Evolutionary conservation across 1,140 invertebrate species (phyloP), one percentile per base, ranked within the genome.

Genomic region (Riptortus pedestris): DNA sequence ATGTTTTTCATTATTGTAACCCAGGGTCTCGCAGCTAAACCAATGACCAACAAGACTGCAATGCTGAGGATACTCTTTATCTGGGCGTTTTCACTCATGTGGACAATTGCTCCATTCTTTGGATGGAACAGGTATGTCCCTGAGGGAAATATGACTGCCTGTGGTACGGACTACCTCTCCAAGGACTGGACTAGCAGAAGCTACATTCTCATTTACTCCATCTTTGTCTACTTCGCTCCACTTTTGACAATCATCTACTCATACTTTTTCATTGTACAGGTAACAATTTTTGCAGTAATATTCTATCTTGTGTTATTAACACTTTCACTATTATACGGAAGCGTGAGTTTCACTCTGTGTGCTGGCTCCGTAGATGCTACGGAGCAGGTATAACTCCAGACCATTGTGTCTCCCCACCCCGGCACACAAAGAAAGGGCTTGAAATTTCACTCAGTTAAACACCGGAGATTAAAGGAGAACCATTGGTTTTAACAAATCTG

Each of bases 61-160:
- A 72, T 88, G 18, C 62, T 86, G 1, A 79, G 83, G 69, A 83
- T 91, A 62, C 51, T 87, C 0, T 72, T 80, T 7, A 80, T 90
- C 16, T 93, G 88, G 88, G 28, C 73, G 2, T 83, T 84, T 71
- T 79, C 85, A 27, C 67, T 80, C 7, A 69, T 73, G 1, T 90
- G 87, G 86, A 83, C 86, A 0, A 63, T 89, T 14, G 77, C 81
- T 26, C 88, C 88, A 0, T 71, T 91, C 57, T 82, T 90, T 60
- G 88, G 88, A 45, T 91, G 88, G 86, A 86, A 86, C 67, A 79
- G 88, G 70, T 91, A 90, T 75, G 86, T 90, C 47, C 88, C 88
- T 14, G 89, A 91, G 77, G 87, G 87, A 57, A 91, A 91, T 70
- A 84, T 90, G 81, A 90, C 87, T 26, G 85, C 87, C 22, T 92